Base-by-base conservation (phyloP, 2,113 vertebrate species). In the Caracal caracal region DNA sequence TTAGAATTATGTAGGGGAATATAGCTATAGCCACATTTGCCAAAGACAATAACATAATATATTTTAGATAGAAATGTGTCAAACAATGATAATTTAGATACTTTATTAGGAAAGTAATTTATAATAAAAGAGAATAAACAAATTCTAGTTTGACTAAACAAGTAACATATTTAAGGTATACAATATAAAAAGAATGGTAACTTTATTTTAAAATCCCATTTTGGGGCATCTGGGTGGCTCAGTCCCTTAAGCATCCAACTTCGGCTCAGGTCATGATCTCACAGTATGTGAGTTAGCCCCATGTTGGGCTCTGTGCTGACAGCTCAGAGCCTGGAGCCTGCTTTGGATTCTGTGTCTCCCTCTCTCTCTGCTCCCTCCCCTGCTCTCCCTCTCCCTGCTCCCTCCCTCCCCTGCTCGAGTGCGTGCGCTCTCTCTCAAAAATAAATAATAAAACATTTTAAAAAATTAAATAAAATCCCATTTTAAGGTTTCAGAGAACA, bases 11-110 rank as follows among this genome's bases (percentile, higher is more conserved):
- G 37, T 53, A 59, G 24, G 8, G 35, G 1, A 79, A 49, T 88
- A 9, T 88, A 47, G 0, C 11, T 73, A 59, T 19, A 76, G 30
- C 17, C n/a, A 75, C 43, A 37, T 68, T 87, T 78, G 12, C 40
- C 7, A 87, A 93, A 66, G 11, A 68, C 8, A 0, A 6, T 80
- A 76, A 56, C 70, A 30, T n/a, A 59, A 59, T 51, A 94, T n/a
- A n/a, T 10, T 80, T 89, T 80, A 88, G 56, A 43, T 71, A 70
- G 35, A 94, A 79, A 65, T 88, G 15, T 80, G 12, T 88, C 35
- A 84, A 79, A 47, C 49, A 6, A 71, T 75, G 49, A 2, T 40
- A 24, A 84, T 10, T 3, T n/a, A 65, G 11, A 20, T 65, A 0
- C 2, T 90, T 91, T 95, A 63, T 20, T 63, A 59, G 19, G 6